Conservation (phyloP, 2,113 vertebrate species). For the Myotis yumanensis region DNA sequence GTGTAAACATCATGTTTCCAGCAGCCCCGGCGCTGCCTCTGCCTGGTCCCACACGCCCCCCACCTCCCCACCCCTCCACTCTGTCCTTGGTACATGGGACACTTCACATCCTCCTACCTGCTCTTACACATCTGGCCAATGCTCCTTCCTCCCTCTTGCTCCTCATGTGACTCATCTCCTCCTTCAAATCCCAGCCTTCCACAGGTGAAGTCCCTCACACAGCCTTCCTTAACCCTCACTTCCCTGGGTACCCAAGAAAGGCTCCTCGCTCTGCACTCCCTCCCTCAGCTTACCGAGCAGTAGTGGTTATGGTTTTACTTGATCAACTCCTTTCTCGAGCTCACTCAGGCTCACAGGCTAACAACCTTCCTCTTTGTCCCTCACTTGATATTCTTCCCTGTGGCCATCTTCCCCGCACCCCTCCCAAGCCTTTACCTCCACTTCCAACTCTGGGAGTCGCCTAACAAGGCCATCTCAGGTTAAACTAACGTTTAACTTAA, state of each 20-base stretch:
- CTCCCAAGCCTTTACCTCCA: background rate
- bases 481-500: background rate
- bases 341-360: background rate
- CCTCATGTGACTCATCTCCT: slow-evolving; percentile 71
- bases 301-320: background rate
- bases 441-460: background rate
- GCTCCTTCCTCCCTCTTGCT: slow-evolving; percentile 67
- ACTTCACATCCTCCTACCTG: slow-evolving; percentile 68
- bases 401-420: background rate
- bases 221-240: slow-evolving; percentile 31
- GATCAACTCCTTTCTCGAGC: background rate
- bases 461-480: background rate
- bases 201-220: slow-evolving; percentile 56
- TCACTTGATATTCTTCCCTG: background rate
- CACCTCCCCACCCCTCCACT: slow-evolving; percentile 44
- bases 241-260: background rate
- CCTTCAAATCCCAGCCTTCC: slow-evolving; percentile 61
- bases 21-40: slow-evolving; percentile 35
- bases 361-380: background rate
- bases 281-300: background rate
- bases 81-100: slow-evolving; percentile 64
- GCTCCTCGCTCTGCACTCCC: background rate
- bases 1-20: slow-evolving; percentile 35
- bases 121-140: slow-evolving; percentile 61
- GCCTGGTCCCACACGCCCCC: slow-evolving; percentile 61